Evolutionary conservation across 2,797 vertebrate species (phyloP).

Genomic region (Manis crassicaudata): DNA sequence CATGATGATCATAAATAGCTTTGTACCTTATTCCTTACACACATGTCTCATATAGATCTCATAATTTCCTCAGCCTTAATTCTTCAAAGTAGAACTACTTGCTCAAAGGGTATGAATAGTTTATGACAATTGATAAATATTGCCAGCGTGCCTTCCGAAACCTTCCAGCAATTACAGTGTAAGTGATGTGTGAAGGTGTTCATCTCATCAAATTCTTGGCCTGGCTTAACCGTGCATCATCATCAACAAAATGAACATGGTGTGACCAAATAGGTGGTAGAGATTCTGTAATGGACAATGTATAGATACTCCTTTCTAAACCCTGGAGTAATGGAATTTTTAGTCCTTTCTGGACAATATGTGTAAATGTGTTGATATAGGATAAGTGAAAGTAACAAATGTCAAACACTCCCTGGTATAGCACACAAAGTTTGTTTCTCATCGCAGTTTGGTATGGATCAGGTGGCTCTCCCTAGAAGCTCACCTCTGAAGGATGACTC

Average conservation of each 20-base stretch:
- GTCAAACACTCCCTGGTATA: neutral
- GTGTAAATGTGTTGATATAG: neutral
- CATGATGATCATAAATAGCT: neutral
- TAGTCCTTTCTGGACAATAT: neutral
- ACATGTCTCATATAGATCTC: neutral
- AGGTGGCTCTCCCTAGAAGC: neutral
- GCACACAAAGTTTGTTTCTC: neutral
- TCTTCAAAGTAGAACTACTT: neutral
- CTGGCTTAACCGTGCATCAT: neutral
- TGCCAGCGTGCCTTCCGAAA: constrained; percentile 7
- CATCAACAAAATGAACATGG: neutral
- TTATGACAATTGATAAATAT: neutral
- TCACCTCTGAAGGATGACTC: neutral
- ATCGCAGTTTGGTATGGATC: neutral
- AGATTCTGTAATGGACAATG: neutral
- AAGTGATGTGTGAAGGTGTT: neutral
- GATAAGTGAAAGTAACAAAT: neutral
- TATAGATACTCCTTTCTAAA: neutral
- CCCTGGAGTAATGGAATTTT: neutral
- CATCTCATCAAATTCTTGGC: neutral
- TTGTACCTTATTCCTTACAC: neutral
- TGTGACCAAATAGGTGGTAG: neutral
- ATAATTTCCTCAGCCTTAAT: neutral
- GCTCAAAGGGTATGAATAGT: neutral
- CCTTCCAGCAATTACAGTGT: neutral